A percentile compares a stretch with the other conserved stretches of the same genome.
These are phyloP conservation scores for Stegostoma tigrinum DNA, from an alignment of 2,113 vertebrate genomes.

Conservation along the genomic window DNA sequence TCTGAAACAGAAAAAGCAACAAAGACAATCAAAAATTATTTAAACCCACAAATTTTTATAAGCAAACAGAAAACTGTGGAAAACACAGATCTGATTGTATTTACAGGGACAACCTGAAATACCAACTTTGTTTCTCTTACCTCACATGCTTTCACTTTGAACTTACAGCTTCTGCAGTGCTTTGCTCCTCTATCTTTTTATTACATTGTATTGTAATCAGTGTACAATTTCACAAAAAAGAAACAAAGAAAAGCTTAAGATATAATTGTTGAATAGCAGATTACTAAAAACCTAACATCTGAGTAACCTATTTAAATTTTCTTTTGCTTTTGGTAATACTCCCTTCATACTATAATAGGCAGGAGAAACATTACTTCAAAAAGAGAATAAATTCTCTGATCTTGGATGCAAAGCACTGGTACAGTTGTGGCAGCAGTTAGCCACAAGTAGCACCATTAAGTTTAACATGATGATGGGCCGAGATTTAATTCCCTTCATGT, in stretches of 20 bases:
- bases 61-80: not conserved
- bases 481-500: not conserved
- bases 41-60: not conserved
- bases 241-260: not conserved
- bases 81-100: not conserved
- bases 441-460: not conserved
- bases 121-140: no score
- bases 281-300: conserved; percentile 11
- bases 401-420: not conserved
- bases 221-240: not conserved
- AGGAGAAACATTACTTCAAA: not conserved
- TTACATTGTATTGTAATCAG: not conserved
- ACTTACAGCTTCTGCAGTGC: no score
- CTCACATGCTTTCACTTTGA: no score
- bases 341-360: not conserved
- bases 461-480: not conserved
- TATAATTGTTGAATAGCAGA: not conserved
- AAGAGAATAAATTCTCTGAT: not conserved
- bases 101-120: not conserved
- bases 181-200: not conserved
- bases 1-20: not conserved
- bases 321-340: not conserved
- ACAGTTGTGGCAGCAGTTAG: not conserved
- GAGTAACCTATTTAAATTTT: not conserved
- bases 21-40: not conserved